Evolutionary conservation across 1,140 invertebrate genomes (phyloP).

Genomic region (Lamellibrachia luymesi): DNA sequence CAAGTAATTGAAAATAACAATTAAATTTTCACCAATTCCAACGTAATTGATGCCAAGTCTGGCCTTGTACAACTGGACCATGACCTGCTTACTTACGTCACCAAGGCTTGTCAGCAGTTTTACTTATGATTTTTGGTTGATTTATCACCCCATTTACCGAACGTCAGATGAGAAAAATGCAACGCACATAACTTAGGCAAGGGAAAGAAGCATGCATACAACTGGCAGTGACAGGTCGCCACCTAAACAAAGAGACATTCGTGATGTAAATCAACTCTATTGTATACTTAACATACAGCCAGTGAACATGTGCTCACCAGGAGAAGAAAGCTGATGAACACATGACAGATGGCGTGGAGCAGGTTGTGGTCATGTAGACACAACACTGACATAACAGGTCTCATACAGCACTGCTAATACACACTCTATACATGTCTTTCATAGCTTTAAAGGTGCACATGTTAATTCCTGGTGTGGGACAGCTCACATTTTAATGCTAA

Average conservation of each 20-base stretch:
- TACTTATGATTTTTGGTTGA: too few relatives aligned
- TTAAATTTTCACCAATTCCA: too few relatives aligned
- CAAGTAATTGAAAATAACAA: too few relatives aligned
- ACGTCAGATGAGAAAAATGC: too few relatives aligned
- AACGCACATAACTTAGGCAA: neutral
- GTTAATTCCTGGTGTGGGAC: too few relatives aligned
- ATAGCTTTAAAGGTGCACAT: too few relatives aligned
- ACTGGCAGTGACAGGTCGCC: neutral
- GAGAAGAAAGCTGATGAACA: neutral
- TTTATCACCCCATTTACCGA: too few relatives aligned
- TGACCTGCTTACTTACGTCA: too few relatives aligned
- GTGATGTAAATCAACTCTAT: neutral
- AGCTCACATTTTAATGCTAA: neutral
- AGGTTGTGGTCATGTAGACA: neutral
- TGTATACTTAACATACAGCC: neutral
- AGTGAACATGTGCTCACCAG: neutral
- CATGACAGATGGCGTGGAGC: neutral
- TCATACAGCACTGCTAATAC: neutral
- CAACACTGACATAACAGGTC: neutral
- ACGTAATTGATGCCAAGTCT: too few relatives aligned
- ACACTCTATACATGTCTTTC: neutral
- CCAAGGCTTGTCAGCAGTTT: too few relatives aligned
- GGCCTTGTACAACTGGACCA: too few relatives aligned
- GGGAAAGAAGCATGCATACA: neutral
- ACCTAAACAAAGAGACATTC: neutral